Evolutionary conservation across 2,113 vertebrate genomes (phyloP), one percentile per base, ranked within the genome.

Genomic region (Hydrolagus affinis): DNA sequence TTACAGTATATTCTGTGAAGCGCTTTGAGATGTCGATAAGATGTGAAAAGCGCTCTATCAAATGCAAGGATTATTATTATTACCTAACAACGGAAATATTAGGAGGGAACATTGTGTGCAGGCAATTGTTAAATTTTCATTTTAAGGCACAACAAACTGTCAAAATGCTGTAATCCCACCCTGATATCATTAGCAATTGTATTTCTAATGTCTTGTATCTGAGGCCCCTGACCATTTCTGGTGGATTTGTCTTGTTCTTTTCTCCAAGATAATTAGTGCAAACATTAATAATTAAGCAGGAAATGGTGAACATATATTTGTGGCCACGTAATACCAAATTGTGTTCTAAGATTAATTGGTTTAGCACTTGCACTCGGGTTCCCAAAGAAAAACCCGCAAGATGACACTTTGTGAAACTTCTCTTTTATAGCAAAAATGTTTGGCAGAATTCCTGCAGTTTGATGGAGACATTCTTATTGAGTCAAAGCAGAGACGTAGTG

Each of bases 21-120:
- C n/a, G n/a, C n/a, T n/a, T n/a, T n/a, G n/a, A n/a, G n/a, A n/a
- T n/a, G n/a, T n/a, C n/a, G n/a, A n/a, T n/a, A n/a, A n/a, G n/a
- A n/a, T n/a, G n/a, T n/a, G n/a, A n/a, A n/a, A n/a, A n/a, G n/a
- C n/a, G n/a, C n/a, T n/a, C n/a, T n/a, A n/a, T n/a, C n/a, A n/a
- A n/a, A n/a, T n/a, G n/a, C n/a, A n/a, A n/a, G n/a, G n/a, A n/a
- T n/a, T n/a, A n/a, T n/a, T n/a, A n/a, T n/a, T n/a, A n/a, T n/a
- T n/a, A n/a, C n/a, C 85, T 89, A 59, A 69, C 32, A 66, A 44
- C 28, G 87, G 88, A 86, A 15, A 87, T 89, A 86, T 87, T 87
- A 72, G 12, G 23, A 19, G 73, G 70, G n/a, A 89, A 87, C 89
- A 89, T 87, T 57, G 73, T n/a, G 17, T 75, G 32, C 56, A 44